Conservation (phyloP, 1,140 invertebrate genomes). For the Asobara japonica region DNA sequence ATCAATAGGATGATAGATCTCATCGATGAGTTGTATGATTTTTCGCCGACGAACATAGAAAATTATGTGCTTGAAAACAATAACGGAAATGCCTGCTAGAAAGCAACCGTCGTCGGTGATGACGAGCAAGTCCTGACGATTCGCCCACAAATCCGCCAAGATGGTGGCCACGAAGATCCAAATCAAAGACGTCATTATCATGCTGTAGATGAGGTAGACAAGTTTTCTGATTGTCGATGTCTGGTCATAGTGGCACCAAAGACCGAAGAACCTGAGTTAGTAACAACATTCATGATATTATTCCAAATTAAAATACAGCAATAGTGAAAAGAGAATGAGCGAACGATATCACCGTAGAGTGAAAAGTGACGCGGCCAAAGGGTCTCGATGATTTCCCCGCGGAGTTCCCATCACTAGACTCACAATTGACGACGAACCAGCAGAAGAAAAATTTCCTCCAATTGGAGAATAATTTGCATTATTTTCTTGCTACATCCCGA, state of each 20-base stretch:
- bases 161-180: not conserved
- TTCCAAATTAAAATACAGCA: not conserved
- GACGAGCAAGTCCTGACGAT: constrained; percentile 40
- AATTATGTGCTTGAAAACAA: constrained; percentile 45
- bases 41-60: constrained; percentile 42
- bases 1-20: constrained; percentile 40
- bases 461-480: not conserved
- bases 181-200: not conserved
- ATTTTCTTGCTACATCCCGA: not conserved
- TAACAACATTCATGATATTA: not conserved
- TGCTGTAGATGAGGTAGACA: not conserved
- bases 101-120: constrained; percentile 50
- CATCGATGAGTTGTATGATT: constrained; percentile 42
- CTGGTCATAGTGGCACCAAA: not conserved
- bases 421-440: not conserved
- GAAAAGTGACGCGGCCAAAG: not conserved
- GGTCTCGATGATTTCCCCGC: not conserved
- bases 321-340: not conserved
- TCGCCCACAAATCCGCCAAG: not conserved
- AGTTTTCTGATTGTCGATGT: not conserved
- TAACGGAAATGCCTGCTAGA: constrained; percentile 41
- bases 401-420: not conserved
- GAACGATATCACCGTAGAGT: not conserved
- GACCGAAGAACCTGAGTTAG: constrained; percentile 9
- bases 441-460: not conserved